Conservation (phyloP, 2,797 vertebrate genomes). For the Neolamprologus multifasciatus region DNA sequence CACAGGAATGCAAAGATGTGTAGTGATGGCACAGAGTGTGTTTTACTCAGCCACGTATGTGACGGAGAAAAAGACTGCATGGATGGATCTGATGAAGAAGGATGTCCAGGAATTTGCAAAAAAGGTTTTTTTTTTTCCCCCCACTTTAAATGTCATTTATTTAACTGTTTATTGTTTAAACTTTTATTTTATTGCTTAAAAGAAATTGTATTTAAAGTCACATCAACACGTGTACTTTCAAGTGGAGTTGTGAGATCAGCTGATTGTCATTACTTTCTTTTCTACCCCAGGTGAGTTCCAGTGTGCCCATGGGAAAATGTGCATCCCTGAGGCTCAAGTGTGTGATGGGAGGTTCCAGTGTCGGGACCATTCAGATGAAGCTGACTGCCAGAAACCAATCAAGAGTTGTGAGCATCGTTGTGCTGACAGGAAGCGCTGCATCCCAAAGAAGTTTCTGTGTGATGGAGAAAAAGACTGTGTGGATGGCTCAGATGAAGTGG, state of each 20-base stretch:
- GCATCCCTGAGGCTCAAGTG: constrained; percentile 60
- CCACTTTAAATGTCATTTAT: background rate
- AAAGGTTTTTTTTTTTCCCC: too few species aligned
- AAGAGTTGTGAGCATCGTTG: constrained; percentile 78
- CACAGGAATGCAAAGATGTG: constrained; percentile 64
- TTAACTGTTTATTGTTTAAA: too few species aligned
- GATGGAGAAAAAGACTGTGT: constrained; percentile 77
- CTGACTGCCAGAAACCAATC: constrained; percentile 62
- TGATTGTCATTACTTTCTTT: background rate
- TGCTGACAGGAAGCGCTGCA: constrained; percentile 69
- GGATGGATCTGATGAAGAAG: constrained; percentile 75
- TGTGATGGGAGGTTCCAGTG: constrained; percentile 84
- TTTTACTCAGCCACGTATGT: constrained; percentile 75
- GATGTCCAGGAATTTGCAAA: constrained; percentile 58
- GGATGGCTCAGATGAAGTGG: constrained; percentile 83
- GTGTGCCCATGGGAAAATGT: constrained; percentile 73
- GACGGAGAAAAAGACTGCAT: constrained; percentile 80
- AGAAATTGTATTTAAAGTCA: too few species aligned
- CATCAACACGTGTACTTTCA: too few species aligned
- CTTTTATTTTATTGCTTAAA: too few species aligned
- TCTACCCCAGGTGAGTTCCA: constrained; percentile 74
- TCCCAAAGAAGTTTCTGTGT: constrained; percentile 81
- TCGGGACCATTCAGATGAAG: constrained; percentile 81
- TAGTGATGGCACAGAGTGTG: constrained; percentile 67
- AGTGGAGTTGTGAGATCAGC: too few species aligned